Conservation (phyloP, 2,797 vertebrate genomes). For the Hypotaenidia philippensis region DNA sequence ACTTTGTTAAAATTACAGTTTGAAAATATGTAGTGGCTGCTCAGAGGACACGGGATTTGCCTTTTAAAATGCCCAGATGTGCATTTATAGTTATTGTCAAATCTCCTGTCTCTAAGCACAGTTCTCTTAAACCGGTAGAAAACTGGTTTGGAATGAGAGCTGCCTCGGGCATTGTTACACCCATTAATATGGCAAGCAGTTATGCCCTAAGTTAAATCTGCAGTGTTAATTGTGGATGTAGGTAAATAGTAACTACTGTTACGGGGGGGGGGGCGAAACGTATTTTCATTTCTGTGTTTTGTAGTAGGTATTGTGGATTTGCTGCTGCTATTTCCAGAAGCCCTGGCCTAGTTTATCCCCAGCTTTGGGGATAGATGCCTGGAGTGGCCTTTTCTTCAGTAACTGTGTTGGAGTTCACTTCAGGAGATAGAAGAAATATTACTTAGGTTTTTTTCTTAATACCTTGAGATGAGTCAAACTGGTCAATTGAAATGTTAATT, state of each 20-base stretch:
- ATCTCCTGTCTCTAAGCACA: background rate
- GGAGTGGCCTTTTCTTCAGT: conserved; percentile 14
- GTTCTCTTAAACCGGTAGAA: background rate
- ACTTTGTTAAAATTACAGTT: background rate
- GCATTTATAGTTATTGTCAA: background rate
- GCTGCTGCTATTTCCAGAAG: conserved; percentile 45
- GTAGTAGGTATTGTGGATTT: background rate
- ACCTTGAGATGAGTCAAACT: background rate
- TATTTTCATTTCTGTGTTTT: background rate
- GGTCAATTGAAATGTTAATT: background rate
- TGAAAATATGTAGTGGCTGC: background rate
- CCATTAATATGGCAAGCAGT: background rate
- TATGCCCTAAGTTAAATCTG: background rate
- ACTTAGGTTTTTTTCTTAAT: background rate
- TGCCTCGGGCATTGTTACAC: background rate
- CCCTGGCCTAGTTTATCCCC: conserved; percentile 32
- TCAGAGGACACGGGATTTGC: background rate
- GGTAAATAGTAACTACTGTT: background rate
- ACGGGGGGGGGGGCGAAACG: background rate
- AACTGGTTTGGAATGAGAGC: background rate
- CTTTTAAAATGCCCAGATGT: background rate
- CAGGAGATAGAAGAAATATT: background rate
- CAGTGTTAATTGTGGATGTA: background rate
- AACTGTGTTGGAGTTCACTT: conserved; percentile 36
- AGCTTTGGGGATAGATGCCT: conserved; percentile 30